These are phyloP conservation scores for Leptinotarsa lineolata DNA, from an alignment of 1,140 invertebrate genomes.

Conservation along the genomic window DNA sequence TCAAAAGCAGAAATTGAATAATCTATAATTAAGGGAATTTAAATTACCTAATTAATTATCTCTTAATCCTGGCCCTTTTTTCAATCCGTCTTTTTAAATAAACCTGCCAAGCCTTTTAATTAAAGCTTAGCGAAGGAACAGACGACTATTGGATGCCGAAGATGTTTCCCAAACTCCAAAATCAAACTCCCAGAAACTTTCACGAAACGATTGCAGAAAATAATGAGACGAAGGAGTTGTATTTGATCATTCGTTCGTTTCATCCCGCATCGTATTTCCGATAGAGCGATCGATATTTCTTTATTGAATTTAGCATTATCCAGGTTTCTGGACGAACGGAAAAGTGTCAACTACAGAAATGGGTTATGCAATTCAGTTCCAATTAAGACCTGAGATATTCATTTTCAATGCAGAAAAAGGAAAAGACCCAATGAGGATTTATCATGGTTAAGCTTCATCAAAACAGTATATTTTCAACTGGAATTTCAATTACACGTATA, in stretches of 20 bases:
- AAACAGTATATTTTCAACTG: too few species aligned
- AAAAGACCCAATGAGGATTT: too few species aligned
- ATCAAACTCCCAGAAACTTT: slow-evolving; percentile 14
- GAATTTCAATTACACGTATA: too few species aligned
- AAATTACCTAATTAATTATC: slow-evolving; percentile 22
- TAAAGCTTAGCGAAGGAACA: not conserved
- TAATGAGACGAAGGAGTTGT: not conserved
- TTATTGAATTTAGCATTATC: not conserved
- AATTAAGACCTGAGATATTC: not conserved
- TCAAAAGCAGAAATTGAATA: slow-evolving; percentile 4
- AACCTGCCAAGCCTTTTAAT: slow-evolving; percentile 11
- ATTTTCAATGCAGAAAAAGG: too few species aligned
- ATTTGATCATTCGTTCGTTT: not conserved
- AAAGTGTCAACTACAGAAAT: slow-evolving; percentile 5
- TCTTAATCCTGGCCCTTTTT: slow-evolving; percentile 6
- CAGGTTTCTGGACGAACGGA: not conserved
- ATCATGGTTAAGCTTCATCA: too few species aligned
- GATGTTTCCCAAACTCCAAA: not conserved
- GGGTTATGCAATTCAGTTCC: not conserved
- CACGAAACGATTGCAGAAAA: not conserved
- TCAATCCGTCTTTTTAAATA: slow-evolving; percentile 5
- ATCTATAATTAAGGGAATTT: slow-evolving; percentile 16
- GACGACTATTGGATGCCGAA: not conserved
- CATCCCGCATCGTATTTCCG: too few species aligned
- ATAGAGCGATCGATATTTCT: not conserved